A percentile compares a stretch with the other conserved stretches of the same genome.
Evolutionary conservation across 2,113 vertebrate genomes (phyloP).

Genomic region (Hypanus sabinus): DNA sequence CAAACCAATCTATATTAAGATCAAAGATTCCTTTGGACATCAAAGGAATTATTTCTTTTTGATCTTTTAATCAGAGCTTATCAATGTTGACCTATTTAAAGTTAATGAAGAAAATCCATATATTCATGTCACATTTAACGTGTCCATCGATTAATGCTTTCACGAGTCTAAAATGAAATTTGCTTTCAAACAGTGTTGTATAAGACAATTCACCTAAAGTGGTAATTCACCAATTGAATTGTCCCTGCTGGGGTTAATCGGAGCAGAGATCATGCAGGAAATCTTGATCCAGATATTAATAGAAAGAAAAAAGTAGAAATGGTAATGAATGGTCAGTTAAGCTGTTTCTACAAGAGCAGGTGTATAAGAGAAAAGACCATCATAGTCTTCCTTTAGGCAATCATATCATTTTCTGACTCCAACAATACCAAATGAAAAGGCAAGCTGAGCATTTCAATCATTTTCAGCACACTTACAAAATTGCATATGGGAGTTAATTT

Average conservation of each 20-base stretch:
- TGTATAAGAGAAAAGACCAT: too few species aligned
- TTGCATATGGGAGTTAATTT: not conserved
- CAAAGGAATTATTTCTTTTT: constrained; percentile 2
- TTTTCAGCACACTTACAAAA: not conserved
- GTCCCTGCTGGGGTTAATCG: not conserved
- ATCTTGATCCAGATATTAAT: not conserved
- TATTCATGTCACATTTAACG: not conserved
- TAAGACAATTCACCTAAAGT: not conserved
- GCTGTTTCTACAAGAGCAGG: not conserved
- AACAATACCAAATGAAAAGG: not conserved
- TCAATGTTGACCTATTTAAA: not conserved
- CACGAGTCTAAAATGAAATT: not conserved
- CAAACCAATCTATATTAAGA: constrained; percentile 14
- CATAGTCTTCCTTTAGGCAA: not conserved
- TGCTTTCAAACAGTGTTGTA: not conserved
- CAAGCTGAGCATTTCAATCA: not conserved
- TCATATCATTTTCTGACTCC: not conserved
- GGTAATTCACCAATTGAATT: not conserved
- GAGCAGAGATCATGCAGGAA: not conserved
- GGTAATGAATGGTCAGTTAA: not conserved
- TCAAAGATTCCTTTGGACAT: constrained; percentile 24
- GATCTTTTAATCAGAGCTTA: not conserved
- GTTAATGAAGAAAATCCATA: not conserved
- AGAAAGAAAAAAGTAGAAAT: not conserved
- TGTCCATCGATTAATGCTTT: not conserved